Evolutionary conservation across 2,888 invertebrate genomes (phyloP), one percentile per base, ranked within the genome.

Genomic region (Scelioninae gen. 1): DNA sequence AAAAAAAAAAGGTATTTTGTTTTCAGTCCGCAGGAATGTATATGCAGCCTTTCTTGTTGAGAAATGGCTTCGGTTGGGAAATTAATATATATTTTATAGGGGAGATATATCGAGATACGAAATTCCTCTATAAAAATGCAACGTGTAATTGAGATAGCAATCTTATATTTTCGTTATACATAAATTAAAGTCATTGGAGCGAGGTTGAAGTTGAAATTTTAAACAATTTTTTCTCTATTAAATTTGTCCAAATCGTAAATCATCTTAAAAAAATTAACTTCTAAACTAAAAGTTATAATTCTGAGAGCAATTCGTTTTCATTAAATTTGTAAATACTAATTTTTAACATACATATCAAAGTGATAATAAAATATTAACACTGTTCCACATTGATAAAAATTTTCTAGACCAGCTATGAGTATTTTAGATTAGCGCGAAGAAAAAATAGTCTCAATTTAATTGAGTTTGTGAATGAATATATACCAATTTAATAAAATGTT

Each of bases 91-190:
- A 53, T 62, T 51, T 62, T 76, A 47, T 43, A 62, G 68, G 68
- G 76, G 68, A 68, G 76, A 77, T 75, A 23, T 23, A 65, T 62
- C 32, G 62, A 76, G 60, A 77, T 68, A 68, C 76, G 77, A 69
- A 69, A 77, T 77, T 77, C 77, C 53, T 69, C 53, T 62, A 69
- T 77, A 77, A 77, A 77, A 77, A 77, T 77, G 68, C 76, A 77
- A 77, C 62, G 53, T 51, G 76, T 68, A 62, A 76, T 76, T 66
- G 66, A 76, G 68, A 76, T 76, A 68, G 68, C 68, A 76, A 76
- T 76, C 76, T 58, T 58, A 60, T 60, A 76, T 60, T 58, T 75
- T 75, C 62, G 23, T 72, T 75, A 43, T 38, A 45, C 66, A 75
- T 65, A 65, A 75, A 55, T 47, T 75, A 29, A 66, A 51, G 13